Evolutionary conservation across 2,113 vertebrate genomes (phyloP).

Genomic region (Dolichotis patagonum): DNA sequence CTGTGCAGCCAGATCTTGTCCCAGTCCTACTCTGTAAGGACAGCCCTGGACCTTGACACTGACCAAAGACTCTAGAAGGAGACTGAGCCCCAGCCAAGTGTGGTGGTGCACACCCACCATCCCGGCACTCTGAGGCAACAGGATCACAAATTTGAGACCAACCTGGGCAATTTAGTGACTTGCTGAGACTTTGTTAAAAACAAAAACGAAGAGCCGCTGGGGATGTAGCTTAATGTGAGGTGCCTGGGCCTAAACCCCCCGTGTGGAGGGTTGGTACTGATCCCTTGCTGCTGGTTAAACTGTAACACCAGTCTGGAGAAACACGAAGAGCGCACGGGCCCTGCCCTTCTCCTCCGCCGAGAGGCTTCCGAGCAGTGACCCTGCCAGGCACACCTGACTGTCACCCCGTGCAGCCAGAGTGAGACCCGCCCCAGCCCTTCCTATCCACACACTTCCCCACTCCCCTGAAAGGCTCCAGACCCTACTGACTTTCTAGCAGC

Average conservation of each 20-base stretch:
- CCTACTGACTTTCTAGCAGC: not conserved
- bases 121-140: not conserved
- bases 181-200: not conserved
- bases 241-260: not conserved
- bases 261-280: not conserved
- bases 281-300: not conserved
- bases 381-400: no score
- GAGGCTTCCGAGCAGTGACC: rapidly evolving
- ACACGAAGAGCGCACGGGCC: no score
- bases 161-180: not conserved
- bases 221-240: not conserved
- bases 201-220: not conserved
- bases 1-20: not conserved
- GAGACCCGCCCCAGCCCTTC: rapidly evolving
- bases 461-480: not conserved
- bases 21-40: not conserved
- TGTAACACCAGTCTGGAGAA: not conserved
- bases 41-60: not conserved
- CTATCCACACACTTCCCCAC: not conserved
- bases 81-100: not conserved
- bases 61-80: not conserved
- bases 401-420: not conserved
- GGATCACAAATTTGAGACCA: not conserved
- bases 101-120: not conserved
- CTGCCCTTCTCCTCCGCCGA: rapidly evolving